These are phyloP conservation scores for Spisula subtruncata DNA, from an alignment of 2,888 invertebrate genomes.

Conservation along the genomic window DNA sequence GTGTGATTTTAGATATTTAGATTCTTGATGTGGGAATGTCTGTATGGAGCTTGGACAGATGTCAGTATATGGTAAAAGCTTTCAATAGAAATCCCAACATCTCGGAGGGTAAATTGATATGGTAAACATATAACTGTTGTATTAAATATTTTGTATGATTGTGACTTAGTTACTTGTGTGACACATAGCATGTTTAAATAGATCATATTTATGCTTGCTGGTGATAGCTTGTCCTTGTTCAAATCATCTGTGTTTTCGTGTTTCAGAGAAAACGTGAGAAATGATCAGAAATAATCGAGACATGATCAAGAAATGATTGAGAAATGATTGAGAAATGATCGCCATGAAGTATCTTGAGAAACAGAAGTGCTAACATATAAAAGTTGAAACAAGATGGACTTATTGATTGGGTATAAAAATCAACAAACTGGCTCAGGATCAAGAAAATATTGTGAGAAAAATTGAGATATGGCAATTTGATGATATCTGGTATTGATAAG, in stretches of 20 bases:
- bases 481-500: not conserved
- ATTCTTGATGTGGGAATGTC: constrained; percentile 7
- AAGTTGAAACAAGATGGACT: not conserved
- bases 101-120: not conserved
- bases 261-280: not conserved
- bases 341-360: not conserved
- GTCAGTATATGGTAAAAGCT: not conserved
- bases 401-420: not conserved
- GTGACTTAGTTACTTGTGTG: too few relatives aligned
- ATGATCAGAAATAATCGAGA: too few relatives aligned
- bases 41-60: constrained; percentile 9
- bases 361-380: too few relatives aligned
- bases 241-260: not conserved
- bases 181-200: not conserved
- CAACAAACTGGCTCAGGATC: too few relatives aligned
- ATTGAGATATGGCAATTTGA: not conserved
- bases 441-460: constrained; percentile 17
- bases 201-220: not conserved
- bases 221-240: not conserved
- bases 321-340: not conserved
- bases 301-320: too few relatives aligned
- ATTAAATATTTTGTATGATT: not conserved
- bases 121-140: constrained; percentile 3
- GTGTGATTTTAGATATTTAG: constrained; percentile 24
- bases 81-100: not conserved